phyloP scores from a whole-genome alignment of 1,140 invertebrate species.

The Patella vulgata region DNA sequence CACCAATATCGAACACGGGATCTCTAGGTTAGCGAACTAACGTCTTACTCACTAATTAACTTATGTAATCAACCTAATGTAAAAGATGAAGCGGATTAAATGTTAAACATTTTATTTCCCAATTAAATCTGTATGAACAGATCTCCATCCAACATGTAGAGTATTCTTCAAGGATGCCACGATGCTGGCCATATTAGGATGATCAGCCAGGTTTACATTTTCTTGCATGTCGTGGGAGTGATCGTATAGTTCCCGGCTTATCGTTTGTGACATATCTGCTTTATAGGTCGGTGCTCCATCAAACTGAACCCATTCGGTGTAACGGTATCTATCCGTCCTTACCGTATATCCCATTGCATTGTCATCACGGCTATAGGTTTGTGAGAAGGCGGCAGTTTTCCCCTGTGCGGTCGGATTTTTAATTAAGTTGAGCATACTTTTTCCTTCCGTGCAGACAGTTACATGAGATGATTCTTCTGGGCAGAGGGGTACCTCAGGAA shows the following conservation, averaged over 20 bases:
- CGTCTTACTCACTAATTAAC: too few species aligned
- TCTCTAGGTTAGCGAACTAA: too few species aligned
- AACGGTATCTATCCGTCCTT: constrained; percentile 74
- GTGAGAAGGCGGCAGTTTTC: constrained; percentile 74
- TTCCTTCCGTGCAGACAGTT: constrained; percentile 78
- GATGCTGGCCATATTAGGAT: constrained; percentile 26
- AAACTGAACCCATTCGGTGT: too few species aligned
- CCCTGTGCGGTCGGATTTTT: constrained; percentile 34
- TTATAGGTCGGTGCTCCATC: constrained; percentile 35
- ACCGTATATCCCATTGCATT: constrained; percentile 84
- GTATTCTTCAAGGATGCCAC: constrained; percentile 32
- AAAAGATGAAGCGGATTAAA: too few species aligned
- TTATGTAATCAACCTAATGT: too few species aligned
- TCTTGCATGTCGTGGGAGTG: constrained; percentile 76
- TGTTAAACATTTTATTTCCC: too few species aligned
- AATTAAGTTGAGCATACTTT: constrained; percentile 71
- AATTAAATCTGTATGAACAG: too few species aligned
- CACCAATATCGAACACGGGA: too few species aligned
- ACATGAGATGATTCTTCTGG: constrained; percentile 59
- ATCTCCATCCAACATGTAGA: constrained; percentile 50
- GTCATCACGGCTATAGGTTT: constrained; percentile 87
- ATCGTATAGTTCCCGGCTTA: constrained; percentile 72
- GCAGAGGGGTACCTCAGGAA: constrained; percentile 72
- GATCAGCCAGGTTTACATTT: constrained; percentile 74
- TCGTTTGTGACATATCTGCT: constrained; percentile 75